Conservation (phyloP, 2,797 vertebrate genomes). For the Spizella passerina region DNA sequence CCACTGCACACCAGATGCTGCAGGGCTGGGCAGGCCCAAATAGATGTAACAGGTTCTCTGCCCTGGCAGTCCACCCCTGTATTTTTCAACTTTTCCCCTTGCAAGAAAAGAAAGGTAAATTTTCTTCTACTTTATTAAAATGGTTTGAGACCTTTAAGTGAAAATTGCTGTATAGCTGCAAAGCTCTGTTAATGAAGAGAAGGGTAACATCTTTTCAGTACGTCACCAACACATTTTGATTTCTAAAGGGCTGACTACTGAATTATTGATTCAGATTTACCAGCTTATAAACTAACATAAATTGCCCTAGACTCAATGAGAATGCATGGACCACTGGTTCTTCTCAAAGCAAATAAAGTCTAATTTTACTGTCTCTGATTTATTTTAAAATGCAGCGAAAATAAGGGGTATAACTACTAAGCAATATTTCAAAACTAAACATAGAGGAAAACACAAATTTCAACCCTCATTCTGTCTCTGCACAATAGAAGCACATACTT, state of each 20-base stretch:
- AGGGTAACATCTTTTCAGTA: not conserved
- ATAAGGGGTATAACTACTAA: not conserved
- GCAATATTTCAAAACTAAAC: not conserved
- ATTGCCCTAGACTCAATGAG: not conserved
- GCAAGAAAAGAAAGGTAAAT: not conserved
- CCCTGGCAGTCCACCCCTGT: not conserved
- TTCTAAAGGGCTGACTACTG: not conserved
- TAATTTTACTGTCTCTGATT: not conserved
- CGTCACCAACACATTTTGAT: not conserved
- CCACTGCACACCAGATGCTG: not conserved
- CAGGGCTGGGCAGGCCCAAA: not conserved
- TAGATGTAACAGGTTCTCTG: fast-evolving
- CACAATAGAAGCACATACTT: not conserved
- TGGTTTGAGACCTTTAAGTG: not conserved
- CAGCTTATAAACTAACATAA: not conserved
- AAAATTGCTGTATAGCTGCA: not conserved
- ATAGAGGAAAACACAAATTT: not conserved
- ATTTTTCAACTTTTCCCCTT: not conserved
- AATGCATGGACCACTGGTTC: not conserved
- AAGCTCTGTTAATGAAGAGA: not conserved
- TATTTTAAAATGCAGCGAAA: not conserved
- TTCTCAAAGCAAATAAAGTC: not conserved
- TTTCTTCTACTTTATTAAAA: not conserved
- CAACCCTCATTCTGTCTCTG: not conserved
- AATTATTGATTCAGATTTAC: not conserved